phyloP scores from a whole-genome alignment of 2,888 invertebrate species.

The Amphipoea lucens region DNA sequence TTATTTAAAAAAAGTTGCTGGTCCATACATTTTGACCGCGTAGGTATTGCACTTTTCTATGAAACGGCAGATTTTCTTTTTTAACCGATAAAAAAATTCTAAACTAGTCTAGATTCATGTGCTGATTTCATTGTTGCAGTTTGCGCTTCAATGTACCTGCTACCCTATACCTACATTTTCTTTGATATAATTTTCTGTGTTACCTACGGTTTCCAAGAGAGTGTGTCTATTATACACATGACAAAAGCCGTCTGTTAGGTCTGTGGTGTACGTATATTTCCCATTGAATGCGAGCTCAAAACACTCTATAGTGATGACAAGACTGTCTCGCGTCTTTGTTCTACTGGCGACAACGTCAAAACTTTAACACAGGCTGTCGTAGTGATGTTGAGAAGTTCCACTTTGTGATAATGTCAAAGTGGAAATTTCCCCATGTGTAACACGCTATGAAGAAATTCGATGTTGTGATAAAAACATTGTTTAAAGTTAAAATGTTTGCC shows the following conservation, averaged over 20 bases:
- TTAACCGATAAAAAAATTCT: neutral
- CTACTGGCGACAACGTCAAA: conserved; percentile 24
- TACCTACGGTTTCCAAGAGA: conserved; percentile 28
- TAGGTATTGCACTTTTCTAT: too few species aligned
- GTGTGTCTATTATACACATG: conserved; percentile 28
- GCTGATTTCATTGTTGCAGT: too few species aligned
- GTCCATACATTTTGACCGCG: too few species aligned
- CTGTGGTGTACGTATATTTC: conserved; percentile 5
- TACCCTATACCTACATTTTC: conserved; percentile 10
- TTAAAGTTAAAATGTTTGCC: neutral
- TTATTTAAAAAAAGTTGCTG: too few species aligned
- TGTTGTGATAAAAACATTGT: neutral
- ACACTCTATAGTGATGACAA: conserved; percentile 45
- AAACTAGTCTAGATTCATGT: neutral
- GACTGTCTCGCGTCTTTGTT: conserved; percentile 39
- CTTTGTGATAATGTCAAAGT: conserved; percentile 23
- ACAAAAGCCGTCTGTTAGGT: conserved; percentile 50
- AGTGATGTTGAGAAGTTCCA: conserved; percentile 16
- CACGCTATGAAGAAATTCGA: neutral
- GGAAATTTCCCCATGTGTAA: conserved; percentile 6
- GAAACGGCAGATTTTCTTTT: too few species aligned
- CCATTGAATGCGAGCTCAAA: conserved; percentile 41
- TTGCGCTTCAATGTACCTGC: too few species aligned
- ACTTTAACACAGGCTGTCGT: conserved; percentile 37
- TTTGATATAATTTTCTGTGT: conserved; percentile 16